Evolutionary conservation across 2,113 vertebrate species (phyloP).

Genomic region (Eonycteris spelaea): DNA sequence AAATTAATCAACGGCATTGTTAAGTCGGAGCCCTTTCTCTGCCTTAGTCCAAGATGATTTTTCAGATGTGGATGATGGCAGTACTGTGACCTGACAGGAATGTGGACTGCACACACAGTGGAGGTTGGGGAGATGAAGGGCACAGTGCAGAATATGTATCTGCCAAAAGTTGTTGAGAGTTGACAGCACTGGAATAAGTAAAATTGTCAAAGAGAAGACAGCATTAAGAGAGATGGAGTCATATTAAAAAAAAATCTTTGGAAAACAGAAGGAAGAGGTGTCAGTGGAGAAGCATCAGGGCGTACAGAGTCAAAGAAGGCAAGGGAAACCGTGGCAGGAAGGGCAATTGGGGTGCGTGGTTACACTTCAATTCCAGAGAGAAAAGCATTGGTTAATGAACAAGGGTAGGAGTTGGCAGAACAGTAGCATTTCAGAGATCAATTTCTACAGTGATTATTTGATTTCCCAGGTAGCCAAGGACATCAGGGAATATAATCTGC

Average conservation of each 20-base stretch:
- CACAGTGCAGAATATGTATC: not conserved
- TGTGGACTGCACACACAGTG: no score
- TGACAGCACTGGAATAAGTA: no score
- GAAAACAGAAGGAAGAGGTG: not conserved
- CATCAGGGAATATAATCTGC: not conserved
- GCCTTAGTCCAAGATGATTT: not conserved
- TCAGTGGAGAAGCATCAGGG: fast-evolving
- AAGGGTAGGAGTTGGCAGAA: not conserved
- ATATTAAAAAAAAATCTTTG: not conserved
- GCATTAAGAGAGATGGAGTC: not conserved
- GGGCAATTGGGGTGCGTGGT: not conserved
- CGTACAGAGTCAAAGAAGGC: not conserved
- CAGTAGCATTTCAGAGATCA: not conserved
- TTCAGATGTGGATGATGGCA: not conserved
- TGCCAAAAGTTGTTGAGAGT: no score
- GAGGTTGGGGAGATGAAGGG: not conserved
- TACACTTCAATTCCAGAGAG: not conserved
- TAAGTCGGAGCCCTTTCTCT: not conserved
- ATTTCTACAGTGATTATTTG: not conserved
- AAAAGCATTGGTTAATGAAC: not conserved
- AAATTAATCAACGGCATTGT: not conserved
- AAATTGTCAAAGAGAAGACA: not conserved
- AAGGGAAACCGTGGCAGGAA: not conserved
- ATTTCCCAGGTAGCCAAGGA: not conserved
- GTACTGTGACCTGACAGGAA: not conserved